Evolutionary conservation across 2,797 vertebrate species (phyloP).

Genomic region (Pachyuromys duprasi): DNA sequence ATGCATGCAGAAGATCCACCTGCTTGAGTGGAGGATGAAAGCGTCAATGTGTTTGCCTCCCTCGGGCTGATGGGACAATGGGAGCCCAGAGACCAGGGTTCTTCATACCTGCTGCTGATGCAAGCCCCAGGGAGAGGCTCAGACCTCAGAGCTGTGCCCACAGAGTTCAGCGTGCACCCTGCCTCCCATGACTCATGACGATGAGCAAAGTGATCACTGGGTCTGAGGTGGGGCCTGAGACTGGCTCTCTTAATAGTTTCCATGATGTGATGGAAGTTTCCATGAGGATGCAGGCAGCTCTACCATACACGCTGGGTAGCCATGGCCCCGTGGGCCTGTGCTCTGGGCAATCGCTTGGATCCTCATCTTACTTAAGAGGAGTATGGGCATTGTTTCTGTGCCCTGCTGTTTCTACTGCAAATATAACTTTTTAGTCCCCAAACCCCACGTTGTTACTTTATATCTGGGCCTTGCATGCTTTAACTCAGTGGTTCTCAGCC

Average conservation of each 20-base stretch:
- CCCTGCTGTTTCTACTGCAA: not conserved
- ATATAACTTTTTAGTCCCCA: not conserved
- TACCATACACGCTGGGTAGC: not conserved
- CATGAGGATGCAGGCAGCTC: not conserved
- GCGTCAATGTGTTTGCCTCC: not conserved
- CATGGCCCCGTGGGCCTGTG: not conserved
- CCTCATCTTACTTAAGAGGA: not conserved
- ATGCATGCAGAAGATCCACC: not conserved
- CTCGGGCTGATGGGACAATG: not conserved
- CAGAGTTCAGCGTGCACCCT: not conserved
- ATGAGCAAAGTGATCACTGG: not conserved
- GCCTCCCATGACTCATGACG: not conserved
- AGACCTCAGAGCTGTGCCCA: not conserved
- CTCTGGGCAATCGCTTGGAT: accelerated
- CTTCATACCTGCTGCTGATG: not conserved
- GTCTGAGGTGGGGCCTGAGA: not conserved
- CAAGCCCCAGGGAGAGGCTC: not conserved
- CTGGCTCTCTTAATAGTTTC: not conserved
- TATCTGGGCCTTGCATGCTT: not conserved
- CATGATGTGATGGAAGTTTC: not conserved
- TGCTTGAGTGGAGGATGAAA: not conserved
- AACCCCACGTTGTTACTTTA: not conserved
- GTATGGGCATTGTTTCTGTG: not conserved
- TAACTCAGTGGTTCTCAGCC: not conserved
- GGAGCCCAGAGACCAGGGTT: not conserved